These are phyloP conservation scores for Macropis europaea DNA, from an alignment of 2,888 invertebrate genomes.

Conservation along the genomic window DNA sequence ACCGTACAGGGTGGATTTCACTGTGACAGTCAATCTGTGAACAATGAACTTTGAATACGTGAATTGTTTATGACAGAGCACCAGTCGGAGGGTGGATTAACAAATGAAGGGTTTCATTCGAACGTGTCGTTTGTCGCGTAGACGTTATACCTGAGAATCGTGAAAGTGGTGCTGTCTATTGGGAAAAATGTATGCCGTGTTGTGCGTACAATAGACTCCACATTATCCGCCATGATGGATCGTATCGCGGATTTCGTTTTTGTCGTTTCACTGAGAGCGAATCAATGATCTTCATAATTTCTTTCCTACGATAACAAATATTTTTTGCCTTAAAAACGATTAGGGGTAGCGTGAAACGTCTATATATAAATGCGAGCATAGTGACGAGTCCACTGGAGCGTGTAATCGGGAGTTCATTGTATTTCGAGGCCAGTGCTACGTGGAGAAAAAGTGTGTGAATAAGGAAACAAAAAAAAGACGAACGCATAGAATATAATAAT, in stretches of 20 bases:
- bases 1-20: no score
- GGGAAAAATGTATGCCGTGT: constrained; percentile 19
- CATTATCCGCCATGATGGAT: neutral
- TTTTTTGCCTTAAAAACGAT: no score
- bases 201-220: constrained; percentile 8
- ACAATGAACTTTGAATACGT: no score
- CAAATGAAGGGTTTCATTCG: constrained; percentile 39
- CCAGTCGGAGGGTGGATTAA: neutral
- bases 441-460: neutral
- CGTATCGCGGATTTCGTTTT: neutral
- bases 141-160: constrained; percentile 32
- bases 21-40: no score
- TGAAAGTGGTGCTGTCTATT: constrained; percentile 36
- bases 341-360: neutral
- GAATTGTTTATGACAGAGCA: neutral
- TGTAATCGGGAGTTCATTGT: constrained; percentile 12
- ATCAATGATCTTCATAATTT: neutral
- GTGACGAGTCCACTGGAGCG: neutral
- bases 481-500: constrained; percentile 1
- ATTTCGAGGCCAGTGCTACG: constrained; percentile 1
- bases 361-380: constrained; percentile 35
- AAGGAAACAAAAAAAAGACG: neutral
- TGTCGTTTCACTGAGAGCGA: neutral
- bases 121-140: constrained; percentile 25
- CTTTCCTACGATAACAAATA: no score